A percentile compares a stretch with the other conserved stretches of the same genome.
phyloP scores from a whole-genome alignment of 2,797 vertebrate genomes.

The Argya squamiceps region DNA sequence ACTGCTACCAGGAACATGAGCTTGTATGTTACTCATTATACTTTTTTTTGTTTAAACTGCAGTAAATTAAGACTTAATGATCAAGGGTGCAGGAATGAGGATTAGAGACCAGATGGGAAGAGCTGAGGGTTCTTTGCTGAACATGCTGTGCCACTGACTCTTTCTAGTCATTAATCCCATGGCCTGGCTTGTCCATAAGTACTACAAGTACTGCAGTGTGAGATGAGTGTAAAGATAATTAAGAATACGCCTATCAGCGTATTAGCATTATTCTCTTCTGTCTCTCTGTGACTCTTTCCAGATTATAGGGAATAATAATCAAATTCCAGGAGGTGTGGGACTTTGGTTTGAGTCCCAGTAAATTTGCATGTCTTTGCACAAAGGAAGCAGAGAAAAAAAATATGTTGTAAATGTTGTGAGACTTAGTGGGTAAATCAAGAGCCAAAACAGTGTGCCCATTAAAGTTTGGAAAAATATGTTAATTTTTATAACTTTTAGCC shows the following conservation, averaged over 20 bases:
- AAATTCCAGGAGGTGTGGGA: background rate
- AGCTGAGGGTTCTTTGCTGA: background rate
- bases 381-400: background rate
- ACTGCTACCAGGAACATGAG: slow-evolving; percentile 17
- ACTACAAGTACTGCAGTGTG: background rate
- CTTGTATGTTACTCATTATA: slow-evolving; percentile 39
- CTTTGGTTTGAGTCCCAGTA: background rate
- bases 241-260: fast-evolving
- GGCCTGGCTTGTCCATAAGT: background rate
- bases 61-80: slow-evolving; percentile 55
- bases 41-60: slow-evolving; percentile 12
- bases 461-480: background rate
- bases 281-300: background rate
- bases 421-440: background rate
- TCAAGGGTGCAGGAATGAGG: slow-evolving; percentile 22
- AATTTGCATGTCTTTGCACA: background rate
- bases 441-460: background rate
- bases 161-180: background rate
- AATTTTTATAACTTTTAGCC: background rate
- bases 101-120: slow-evolving; percentile 47
- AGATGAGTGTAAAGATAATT: background rate
- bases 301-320: background rate
- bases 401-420: background rate
- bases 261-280: background rate
- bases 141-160: background rate